Evolutionary conservation across 23 tunicate genomes (phyloP), one percentile per base, ranked within the genome.

Genomic region (Ciona savignyi): DNA sequence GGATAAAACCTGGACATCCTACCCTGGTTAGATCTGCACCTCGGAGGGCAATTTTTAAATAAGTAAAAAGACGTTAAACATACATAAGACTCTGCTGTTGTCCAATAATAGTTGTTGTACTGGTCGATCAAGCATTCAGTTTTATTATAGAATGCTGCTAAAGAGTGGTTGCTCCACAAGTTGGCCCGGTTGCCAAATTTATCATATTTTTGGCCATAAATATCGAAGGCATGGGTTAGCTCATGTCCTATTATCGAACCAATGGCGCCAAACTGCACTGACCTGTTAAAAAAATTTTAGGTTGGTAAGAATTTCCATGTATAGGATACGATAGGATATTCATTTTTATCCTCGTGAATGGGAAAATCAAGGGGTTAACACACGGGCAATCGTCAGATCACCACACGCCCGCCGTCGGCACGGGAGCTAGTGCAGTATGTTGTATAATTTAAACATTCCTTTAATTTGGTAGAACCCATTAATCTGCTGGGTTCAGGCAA

Each of bases 241-340:
- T 94, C 99, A 64, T 94, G 99, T 3, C 99, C 99, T 4, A 94
- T 63, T 63, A 94, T 94, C 3, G 94, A 83, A 1, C 98, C 98
- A 19, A 93, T 85, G 2, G 83, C 97, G 11, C 97, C 97, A 62
- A 86, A 91, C 34, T 90, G 82, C 32, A 83, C 68, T 32, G 88
- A 67, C 60, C 88, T 87, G 56, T 21, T 2, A 48, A 1, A 9
- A 75, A 75, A 35, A 6, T 9, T 9, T 22, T 9, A 63, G 6
- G 24, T 25, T 6, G 15, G 9, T 42, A 42, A 42, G 11, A 42
- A 6, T 42, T 6, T 9, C 11, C 15, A 42, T 42, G 15, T 6
- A 6, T 9, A 42, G 15, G 9, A 15, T 6, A 42, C 56, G 56
- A 42, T 6, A 15, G 56, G 9, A 6, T 42, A 9, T 42, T 42